Evolutionary conservation across 2,888 invertebrate genomes (phyloP).

Genomic region (Drosophila borealis): DNA sequence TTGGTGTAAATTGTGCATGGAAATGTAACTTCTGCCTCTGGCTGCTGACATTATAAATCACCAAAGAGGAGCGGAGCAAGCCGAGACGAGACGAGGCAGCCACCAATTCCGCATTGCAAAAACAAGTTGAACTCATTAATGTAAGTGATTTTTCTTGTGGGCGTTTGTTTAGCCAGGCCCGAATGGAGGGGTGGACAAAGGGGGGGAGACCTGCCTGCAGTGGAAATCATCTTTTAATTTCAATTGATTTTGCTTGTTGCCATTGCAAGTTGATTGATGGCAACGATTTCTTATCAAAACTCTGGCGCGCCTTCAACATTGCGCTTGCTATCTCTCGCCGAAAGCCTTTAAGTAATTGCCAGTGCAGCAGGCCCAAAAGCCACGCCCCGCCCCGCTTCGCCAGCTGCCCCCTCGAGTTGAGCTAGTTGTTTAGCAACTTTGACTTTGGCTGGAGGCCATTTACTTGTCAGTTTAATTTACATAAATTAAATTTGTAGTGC

Average conservation of each 20-base stretch:
- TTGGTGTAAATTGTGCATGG: slow-evolving; percentile 80
- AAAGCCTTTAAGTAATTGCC: slow-evolving; percentile 75
- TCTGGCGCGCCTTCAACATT: slow-evolving; percentile 37
- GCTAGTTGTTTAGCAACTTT: background rate
- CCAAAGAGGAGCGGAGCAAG: slow-evolving; percentile 45
- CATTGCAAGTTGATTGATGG: slow-evolving; percentile 77
- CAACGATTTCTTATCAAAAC: slow-evolving; percentile 75
- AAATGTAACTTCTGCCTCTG: slow-evolving; percentile 80
- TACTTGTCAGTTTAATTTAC: slow-evolving; percentile 64
- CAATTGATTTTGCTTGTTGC: slow-evolving; percentile 79
- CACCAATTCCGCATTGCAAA: slow-evolving; percentile 65
- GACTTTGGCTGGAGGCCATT: slow-evolving; percentile 40
- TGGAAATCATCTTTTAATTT: slow-evolving; percentile 80
- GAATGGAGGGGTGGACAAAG: fast-evolving
- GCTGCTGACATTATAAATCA: slow-evolving; percentile 81
- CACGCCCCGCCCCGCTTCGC: too few species aligned
- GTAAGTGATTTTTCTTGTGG: slow-evolving; percentile 80
- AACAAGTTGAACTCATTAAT: slow-evolving; percentile 80
- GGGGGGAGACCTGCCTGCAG: slow-evolving; percentile 10
- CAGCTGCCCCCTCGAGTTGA: slow-evolving; percentile 3
- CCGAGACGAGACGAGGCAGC: slow-evolving; percentile 18
- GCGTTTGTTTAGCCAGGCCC: slow-evolving; percentile 36
- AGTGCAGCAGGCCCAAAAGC: background rate
- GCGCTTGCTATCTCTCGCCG: slow-evolving; percentile 32
- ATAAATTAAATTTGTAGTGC: slow-evolving; percentile 55